Evolutionary conservation across 1,140 invertebrate genomes (phyloP).

Genomic region (Helicoverpa armigera): DNA sequence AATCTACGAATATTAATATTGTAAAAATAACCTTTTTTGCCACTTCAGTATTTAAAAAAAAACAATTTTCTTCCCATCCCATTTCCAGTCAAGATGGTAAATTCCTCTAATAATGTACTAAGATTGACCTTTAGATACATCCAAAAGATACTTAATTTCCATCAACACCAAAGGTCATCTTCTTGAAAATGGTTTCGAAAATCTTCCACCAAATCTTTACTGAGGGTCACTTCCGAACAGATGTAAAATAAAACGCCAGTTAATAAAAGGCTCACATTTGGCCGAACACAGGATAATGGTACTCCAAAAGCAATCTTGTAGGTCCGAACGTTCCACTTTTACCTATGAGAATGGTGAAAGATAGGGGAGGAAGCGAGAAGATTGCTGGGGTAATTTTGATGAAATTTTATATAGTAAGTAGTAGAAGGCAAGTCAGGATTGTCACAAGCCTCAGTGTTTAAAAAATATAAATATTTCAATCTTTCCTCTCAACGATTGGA

Average conservation of each 20-base stretch:
- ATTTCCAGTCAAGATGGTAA: too few relatives aligned
- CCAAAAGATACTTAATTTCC: background rate
- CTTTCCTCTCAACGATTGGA: too few relatives aligned
- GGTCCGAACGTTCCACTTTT: constrained; percentile 69
- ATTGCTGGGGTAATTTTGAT: background rate
- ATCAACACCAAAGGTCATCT: background rate
- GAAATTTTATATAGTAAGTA: background rate
- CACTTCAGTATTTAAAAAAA: too few relatives aligned
- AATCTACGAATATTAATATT: too few relatives aligned
- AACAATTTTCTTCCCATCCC: too few relatives aligned
- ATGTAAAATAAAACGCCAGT: constrained; percentile 59
- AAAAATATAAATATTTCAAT: too few relatives aligned
- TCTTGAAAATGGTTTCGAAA: background rate
- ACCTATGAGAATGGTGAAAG: constrained; percentile 54
- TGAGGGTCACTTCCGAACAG: constrained; percentile 15
- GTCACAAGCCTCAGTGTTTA: too few relatives aligned
- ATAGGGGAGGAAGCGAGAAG: constrained; percentile 22
- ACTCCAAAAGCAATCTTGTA: constrained; percentile 82
- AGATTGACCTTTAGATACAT: background rate
- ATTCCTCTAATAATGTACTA: too few relatives aligned
- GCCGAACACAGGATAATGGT: constrained; percentile 73
- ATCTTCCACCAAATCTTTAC: constrained; percentile 10
- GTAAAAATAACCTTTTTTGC: too few relatives aligned
- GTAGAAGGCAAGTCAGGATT: background rate
- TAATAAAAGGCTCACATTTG: constrained; percentile 80